phyloP scores from a whole-genome alignment of 2,113 vertebrate genomes.

The Eurystomus gularis region DNA sequence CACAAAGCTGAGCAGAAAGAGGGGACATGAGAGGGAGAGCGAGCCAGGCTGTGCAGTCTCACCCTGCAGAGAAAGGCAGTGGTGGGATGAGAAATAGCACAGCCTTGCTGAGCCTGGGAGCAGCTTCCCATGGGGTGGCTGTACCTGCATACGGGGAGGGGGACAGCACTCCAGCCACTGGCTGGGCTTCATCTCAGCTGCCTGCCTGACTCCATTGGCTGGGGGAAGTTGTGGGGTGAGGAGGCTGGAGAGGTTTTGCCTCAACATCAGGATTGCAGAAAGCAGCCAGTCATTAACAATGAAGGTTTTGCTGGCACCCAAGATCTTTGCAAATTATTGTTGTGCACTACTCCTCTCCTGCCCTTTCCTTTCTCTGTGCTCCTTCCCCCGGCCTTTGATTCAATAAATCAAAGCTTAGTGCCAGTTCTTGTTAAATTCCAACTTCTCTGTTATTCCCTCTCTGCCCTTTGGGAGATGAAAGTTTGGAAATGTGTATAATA shows the following conservation, averaged over 20 bases:
- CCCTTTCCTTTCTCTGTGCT: slow-evolving; percentile 2
- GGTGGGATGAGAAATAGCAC: not conserved
- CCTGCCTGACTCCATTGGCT: rapidly evolving
- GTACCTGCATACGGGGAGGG: not conserved
- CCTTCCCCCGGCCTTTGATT: slow-evolving; percentile 28
- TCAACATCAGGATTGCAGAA: not conserved
- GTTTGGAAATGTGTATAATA: slow-evolving; percentile 40
- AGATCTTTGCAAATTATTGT: slow-evolving; percentile 4
- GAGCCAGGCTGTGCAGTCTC: not conserved
- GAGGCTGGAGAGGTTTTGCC: not conserved
- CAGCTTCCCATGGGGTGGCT: rapidly evolving
- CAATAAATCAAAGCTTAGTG: slow-evolving; percentile 57
- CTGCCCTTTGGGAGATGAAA: slow-evolving; percentile 48
- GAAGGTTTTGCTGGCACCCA: not conserved
- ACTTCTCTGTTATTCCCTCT: not conserved
- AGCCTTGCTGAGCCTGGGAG: not conserved
- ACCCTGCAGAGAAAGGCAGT: rapidly evolving
- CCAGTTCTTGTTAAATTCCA: slow-evolving; percentile 39
- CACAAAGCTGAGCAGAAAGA: not conserved
- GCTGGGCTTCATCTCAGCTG: not conserved
- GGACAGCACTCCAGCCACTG: not conserved
- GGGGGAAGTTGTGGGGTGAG: not conserved
- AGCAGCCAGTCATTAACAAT: not conserved
- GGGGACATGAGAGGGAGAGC: not conserved
- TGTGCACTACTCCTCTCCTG: not conserved